Base-by-base conservation (phyloP, 2,888 invertebrate genomes). In the Electrophaes corylata region DNA sequence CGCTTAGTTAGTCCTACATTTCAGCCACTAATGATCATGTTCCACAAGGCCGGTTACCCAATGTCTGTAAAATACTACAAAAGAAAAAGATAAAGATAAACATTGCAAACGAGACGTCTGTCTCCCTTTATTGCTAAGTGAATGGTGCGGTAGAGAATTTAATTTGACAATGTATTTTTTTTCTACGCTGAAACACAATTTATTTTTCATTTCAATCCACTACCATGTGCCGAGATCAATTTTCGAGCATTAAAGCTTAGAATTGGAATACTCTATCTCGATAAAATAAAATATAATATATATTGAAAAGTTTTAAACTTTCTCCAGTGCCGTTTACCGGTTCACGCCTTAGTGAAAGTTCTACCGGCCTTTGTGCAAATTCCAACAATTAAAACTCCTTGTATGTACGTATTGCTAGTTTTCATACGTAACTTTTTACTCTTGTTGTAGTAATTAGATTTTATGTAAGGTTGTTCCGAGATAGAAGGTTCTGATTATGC, bases 401-500 rank as follows among this genome's bases (percentile, higher is more conserved):
- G 57, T 66, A 67, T 69, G 66, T 75, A 72, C 62, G 71, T 78
- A 80, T 70, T 76, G 82, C 79, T 85, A 84, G 70, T 70, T 78
- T 78, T 83, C 79, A 83, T 88, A 87, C 83, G 83, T 87, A 88
- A 66, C 60, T 75, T 81, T 83, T 78, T 78, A 79, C 75, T 80
- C 76, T 81, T 70, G 72, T 81, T 68, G 73, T 83, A 83, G 81
- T 73, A 69, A 56, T 70, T 79, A 78, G 77, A 71, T 69, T 73
- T 71, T 75, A 75, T 69, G 58, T 44, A 69, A 67, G 69, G 71
- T 71, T 63, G 53, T 62, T 56, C 43, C 55, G 33, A 62, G 62
- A 37, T 55, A 44, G 47, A 39, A 49, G 48, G 45, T 50, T 47
- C 19, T 31, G 35, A 44, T 45, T 33, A 48, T 43, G 59, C 57